Percentiles rank a stretch among this genome's conserved stretches.
Evolutionary conservation across 2,888 invertebrate genomes (phyloP).

Genomic region (Heliconius hortense): DNA sequence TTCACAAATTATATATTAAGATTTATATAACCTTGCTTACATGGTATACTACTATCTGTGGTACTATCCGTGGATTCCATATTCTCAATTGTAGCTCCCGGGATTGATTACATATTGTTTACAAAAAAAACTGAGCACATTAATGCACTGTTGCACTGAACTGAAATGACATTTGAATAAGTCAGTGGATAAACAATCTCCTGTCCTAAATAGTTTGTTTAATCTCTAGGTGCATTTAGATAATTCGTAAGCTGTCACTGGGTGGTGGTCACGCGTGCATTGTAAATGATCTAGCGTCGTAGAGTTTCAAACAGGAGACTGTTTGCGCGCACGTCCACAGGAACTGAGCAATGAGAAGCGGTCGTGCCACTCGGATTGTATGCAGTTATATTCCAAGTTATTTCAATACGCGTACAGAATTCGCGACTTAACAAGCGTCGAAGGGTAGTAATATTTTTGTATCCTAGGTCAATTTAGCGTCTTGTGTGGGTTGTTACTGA

Average conservation of each 20-base stretch:
- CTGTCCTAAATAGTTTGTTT: conserved; percentile 59
- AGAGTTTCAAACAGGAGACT: conserved; percentile 54
- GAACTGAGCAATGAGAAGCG: conserved; percentile 60
- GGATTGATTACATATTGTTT: conserved; percentile 17
- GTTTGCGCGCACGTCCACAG: conserved; percentile 58
- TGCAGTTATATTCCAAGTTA: conserved; percentile 69
- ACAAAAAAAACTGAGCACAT: conserved; percentile 30
- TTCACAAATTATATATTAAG: background rate
- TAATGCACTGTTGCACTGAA: conserved; percentile 31
- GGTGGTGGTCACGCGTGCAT: conserved; percentile 59
- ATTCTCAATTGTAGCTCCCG: conserved; percentile 9
- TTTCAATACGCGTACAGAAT: conserved; percentile 75
- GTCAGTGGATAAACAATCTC: conserved; percentile 50
- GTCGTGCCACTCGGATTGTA: conserved; percentile 42
- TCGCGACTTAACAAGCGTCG: conserved; percentile 65
- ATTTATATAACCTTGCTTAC: conserved; percentile 34
- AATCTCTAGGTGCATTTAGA: conserved; percentile 47
- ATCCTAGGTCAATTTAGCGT: conserved; percentile 49
- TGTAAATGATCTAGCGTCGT: conserved; percentile 55
- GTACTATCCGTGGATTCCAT: conserved; percentile 40
- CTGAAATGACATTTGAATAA: conserved; percentile 26
- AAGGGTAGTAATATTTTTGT: conserved; percentile 53
- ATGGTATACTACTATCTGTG: conserved; percentile 33
- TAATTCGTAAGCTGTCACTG: conserved; percentile 48
- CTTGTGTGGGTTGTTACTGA: background rate